Conservation (phyloP, 2,888 invertebrate genomes). For the Drosophila dives region DNA sequence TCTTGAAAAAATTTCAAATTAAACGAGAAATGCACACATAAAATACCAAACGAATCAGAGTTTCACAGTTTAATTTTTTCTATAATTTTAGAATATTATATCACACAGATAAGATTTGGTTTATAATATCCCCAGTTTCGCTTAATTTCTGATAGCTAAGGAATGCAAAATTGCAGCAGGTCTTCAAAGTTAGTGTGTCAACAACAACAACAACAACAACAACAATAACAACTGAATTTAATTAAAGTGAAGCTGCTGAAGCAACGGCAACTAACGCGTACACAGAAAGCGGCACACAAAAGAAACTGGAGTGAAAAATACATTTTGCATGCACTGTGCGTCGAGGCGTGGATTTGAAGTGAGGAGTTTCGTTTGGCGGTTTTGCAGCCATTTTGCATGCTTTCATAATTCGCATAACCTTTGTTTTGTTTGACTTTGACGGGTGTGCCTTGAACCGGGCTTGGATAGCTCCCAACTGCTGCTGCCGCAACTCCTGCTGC, state of each 20-base stretch:
- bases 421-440: slow-evolving; percentile 56
- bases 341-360: slow-evolving; percentile 20
- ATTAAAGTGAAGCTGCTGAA: slow-evolving; percentile 29
- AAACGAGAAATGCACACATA: too few relatives aligned
- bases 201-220: not conserved
- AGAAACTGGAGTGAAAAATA: slow-evolving; percentile 27
- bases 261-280: slow-evolving; percentile 12
- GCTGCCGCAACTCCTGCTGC: too few relatives aligned
- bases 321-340: slow-evolving; percentile 38
- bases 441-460: not conserved
- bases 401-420: slow-evolving; percentile 56
- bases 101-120: not conserved
- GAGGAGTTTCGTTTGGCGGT: slow-evolving; percentile 19
- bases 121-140: not conserved
- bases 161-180: not conserved
- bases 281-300: not conserved
- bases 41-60: not conserved
- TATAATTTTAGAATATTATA: not conserved
- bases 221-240: slow-evolving; percentile 12
- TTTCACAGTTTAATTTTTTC: not conserved
- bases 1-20: not conserved
- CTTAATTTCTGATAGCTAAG: not conserved
- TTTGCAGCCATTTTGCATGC: slow-evolving; percentile 26
- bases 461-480: not conserved
- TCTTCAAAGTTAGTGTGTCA: not conserved